phyloP scores from a whole-genome alignment of 2,797 vertebrate species.

The Intellagama lesueurii region DNA sequence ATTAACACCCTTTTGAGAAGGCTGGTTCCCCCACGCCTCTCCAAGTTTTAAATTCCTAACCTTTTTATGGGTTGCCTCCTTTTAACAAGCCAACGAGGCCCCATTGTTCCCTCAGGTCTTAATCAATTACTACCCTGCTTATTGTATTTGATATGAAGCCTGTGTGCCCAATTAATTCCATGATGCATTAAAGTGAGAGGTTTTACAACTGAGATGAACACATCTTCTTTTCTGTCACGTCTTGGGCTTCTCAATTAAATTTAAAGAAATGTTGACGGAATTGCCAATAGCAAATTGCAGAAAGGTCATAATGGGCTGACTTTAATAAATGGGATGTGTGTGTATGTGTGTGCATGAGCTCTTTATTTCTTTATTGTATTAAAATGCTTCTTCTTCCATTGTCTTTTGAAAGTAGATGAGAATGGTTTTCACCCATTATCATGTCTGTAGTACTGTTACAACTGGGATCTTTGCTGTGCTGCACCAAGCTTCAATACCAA shows the following conservation, averaged over 20 bases:
- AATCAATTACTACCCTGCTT: slow-evolving; percentile 75
- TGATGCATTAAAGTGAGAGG: slow-evolving; percentile 76
- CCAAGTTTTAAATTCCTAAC: slow-evolving; percentile 43
- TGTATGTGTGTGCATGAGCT: neutral
- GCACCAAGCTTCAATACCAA: slow-evolving; percentile 50
- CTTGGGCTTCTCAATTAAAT: slow-evolving; percentile 79
- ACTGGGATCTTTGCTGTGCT: slow-evolving; percentile 48
- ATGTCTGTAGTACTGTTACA: slow-evolving; percentile 41
- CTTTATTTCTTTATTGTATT: slow-evolving; percentile 70
- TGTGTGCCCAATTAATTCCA: slow-evolving; percentile 76
- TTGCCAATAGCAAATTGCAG: slow-evolving; percentile 79
- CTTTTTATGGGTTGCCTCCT: slow-evolving; percentile 68
- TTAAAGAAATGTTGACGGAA: slow-evolving; percentile 79
- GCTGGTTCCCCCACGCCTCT: slow-evolving; percentile 25
- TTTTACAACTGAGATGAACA: slow-evolving; percentile 78
- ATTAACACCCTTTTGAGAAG: slow-evolving; percentile 67
- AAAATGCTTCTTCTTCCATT: slow-evolving; percentile 66
- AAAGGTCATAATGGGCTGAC: slow-evolving; percentile 78
- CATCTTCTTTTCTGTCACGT: slow-evolving; percentile 78
- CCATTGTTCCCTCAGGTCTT: slow-evolving; percentile 62
- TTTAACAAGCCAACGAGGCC: slow-evolving; percentile 73
- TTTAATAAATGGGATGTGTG: slow-evolving; percentile 70
- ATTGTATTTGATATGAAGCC: slow-evolving; percentile 73
- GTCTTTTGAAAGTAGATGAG: slow-evolving; percentile 58
- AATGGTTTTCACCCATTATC: slow-evolving; percentile 44